These are phyloP conservation scores for Hypolimnas misippus DNA, from an alignment of 2,888 invertebrate species.

Conservation along the genomic window DNA sequence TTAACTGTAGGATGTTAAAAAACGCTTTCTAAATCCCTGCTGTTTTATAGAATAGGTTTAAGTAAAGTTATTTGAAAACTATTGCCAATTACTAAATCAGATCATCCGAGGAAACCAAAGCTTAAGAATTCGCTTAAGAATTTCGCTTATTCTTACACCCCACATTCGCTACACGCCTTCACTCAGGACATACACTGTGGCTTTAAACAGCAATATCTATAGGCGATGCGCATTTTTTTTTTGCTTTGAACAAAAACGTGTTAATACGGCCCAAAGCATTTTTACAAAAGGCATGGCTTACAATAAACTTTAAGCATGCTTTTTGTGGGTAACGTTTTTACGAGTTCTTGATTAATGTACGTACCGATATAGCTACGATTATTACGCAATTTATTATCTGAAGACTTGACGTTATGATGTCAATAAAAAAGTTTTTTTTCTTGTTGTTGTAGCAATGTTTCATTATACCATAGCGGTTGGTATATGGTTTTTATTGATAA, in stretches of 20 bases:
- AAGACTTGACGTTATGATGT: conserved; percentile 4
- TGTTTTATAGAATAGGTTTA: too few relatives aligned
- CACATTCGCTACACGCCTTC: not conserved
- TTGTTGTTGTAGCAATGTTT: not conserved
- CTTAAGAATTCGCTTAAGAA: too few relatives aligned
- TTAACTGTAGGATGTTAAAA: too few relatives aligned
- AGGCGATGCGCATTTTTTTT: not conserved
- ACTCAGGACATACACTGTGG: not conserved
- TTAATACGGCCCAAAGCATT: not conserved
- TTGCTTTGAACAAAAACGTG: not conserved
- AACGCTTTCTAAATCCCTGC: too few relatives aligned
- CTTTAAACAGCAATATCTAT: not conserved
- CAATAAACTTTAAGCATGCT: not conserved
- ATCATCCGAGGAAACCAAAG: too few relatives aligned
- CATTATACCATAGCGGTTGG: too few relatives aligned
- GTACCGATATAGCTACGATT: not conserved
- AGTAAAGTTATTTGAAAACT: too few relatives aligned
- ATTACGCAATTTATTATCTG: not conserved
- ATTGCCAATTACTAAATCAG: too few relatives aligned
- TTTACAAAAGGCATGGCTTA: not conserved
- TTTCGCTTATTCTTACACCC: too few relatives aligned
- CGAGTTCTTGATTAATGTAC: conserved; percentile 1
- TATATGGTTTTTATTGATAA: too few relatives aligned
- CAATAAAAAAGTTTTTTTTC: not conserved
- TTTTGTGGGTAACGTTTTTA: too few relatives aligned